Evolutionary conservation across 1,140 invertebrate species (phyloP).

Genomic region (Cotesia vestalis): DNA sequence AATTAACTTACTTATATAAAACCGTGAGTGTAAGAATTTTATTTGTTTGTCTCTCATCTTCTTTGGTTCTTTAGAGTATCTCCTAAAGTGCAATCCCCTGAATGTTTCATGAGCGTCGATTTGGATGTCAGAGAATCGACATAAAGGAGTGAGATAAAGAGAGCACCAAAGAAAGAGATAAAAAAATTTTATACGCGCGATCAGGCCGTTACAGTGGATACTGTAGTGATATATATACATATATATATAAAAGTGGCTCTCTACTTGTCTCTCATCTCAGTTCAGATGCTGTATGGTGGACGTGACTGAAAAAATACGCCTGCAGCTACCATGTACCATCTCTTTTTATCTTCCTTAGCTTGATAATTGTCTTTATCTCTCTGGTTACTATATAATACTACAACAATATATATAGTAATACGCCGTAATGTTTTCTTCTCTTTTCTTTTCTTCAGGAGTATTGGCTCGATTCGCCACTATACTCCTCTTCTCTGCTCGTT

Average conservation of each 20-base stretch:
- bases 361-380: too few species aligned
- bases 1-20: too few species aligned
- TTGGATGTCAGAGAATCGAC: constrained; percentile 18
- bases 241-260: too few species aligned
- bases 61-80: not conserved
- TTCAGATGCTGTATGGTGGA: constrained; percentile 11
- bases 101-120: constrained; percentile 12
- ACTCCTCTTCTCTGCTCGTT: constrained; percentile 36
- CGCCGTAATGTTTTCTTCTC: not conserved
- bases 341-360: too few species aligned
- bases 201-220: constrained; percentile 22
- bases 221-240: not conserved
- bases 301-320: constrained; percentile 37
- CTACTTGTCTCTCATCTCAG: too few species aligned
- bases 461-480: not conserved
- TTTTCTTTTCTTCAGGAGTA: not conserved
- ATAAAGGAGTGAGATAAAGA: not conserved
- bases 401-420: too few species aligned
- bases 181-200: not conserved
- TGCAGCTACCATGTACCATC: constrained; percentile 3
- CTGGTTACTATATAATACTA: too few species aligned
- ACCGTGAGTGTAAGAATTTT: too few species aligned
- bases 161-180: not conserved
- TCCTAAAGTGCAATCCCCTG: not conserved
- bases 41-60: not conserved